These are phyloP conservation scores for Hydriomena furcata DNA, from an alignment of 2,888 invertebrate species.

Conservation along the genomic window DNA sequence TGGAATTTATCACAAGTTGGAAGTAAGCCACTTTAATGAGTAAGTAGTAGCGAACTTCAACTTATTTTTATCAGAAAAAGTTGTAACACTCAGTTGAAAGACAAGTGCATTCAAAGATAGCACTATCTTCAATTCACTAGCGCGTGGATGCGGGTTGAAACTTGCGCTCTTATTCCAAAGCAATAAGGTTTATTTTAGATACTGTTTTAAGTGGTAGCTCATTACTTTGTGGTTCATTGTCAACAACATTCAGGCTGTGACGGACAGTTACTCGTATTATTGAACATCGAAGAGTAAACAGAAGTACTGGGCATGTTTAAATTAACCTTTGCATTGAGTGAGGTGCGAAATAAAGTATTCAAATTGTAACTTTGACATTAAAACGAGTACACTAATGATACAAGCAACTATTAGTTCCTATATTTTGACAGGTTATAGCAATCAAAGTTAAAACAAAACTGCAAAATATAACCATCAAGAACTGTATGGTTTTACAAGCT, in stretches of 20 bases:
- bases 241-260: slow-evolving; percentile 71
- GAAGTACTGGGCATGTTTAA: slow-evolving; percentile 35
- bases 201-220: slow-evolving; percentile 15
- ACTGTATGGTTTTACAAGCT: no score
- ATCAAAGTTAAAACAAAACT: no score
- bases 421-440: no score
- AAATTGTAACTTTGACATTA: no score
- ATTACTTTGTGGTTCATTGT: slow-evolving; percentile 53
- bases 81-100: slow-evolving; percentile 44
- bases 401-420: no score
- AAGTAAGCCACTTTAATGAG: background rate
- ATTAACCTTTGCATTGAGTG: slow-evolving; percentile 14
- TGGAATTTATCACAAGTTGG: no score
- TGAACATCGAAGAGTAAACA: slow-evolving; percentile 45
- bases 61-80: slow-evolving; percentile 28
- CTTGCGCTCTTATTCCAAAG: slow-evolving; percentile 33
- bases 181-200: slow-evolving; percentile 35
- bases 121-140: slow-evolving; percentile 65
- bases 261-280: slow-evolving; percentile 55
- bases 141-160: slow-evolving; percentile 71
- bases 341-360: no score
- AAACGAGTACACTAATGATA: no score
- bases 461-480: no score
- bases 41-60: slow-evolving; percentile 14
- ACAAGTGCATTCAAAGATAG: slow-evolving; percentile 72